phyloP scores from a whole-genome alignment of 1,140 invertebrate genomes.

The Aphaenogaster ashmeadi region DNA sequence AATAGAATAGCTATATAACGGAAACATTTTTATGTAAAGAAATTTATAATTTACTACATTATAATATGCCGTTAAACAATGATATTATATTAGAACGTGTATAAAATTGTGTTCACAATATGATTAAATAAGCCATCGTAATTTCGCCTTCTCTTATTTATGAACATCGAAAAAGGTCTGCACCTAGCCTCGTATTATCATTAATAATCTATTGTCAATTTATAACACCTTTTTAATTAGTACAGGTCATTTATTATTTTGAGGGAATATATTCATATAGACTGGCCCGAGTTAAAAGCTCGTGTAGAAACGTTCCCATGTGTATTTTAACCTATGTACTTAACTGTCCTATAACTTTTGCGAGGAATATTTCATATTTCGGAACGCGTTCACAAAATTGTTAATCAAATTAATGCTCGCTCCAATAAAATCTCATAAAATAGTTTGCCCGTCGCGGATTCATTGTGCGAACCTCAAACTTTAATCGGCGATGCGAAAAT shows the following conservation, averaged over 20 bases:
- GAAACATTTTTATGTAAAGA: not conserved
- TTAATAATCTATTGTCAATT: constrained; percentile 19
- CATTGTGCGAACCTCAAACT: not conserved
- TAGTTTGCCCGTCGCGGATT: not conserved
- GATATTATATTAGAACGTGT: not conserved
- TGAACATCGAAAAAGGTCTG: not conserved
- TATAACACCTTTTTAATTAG: constrained; percentile 17
- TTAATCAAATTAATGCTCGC: constrained; percentile 39
- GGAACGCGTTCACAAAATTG: constrained; percentile 5
- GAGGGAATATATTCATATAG: not conserved
- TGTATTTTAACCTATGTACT: constrained; percentile 2
- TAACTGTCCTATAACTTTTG: not conserved
- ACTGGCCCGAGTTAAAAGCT: not conserved
- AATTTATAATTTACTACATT: not conserved
- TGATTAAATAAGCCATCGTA: not conserved
- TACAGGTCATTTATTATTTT: constrained; percentile 20
- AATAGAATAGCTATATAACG: not conserved
- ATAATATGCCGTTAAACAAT: not conserved
- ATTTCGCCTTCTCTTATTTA: not conserved
- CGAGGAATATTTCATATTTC: constrained; percentile 12
- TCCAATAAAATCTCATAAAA: constrained; percentile 50
- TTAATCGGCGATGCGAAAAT: not conserved
- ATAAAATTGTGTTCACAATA: not conserved
- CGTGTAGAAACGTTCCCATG: not conserved
- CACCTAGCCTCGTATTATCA: not conserved